Conservation (phyloP, 1,140 invertebrate genomes). For the Lerema accius region DNA sequence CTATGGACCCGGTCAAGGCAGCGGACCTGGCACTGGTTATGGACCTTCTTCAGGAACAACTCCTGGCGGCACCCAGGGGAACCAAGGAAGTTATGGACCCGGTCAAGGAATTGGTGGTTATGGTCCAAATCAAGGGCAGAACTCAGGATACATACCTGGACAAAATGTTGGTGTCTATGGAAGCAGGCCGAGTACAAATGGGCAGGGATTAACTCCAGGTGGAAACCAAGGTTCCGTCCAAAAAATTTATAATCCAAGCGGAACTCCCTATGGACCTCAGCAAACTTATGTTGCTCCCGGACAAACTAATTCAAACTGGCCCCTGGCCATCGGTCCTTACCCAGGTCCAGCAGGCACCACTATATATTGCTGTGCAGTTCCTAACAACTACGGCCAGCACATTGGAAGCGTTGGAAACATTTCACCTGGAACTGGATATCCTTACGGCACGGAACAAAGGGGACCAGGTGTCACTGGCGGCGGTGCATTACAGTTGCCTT, state of each 20-base stretch:
- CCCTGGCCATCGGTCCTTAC: constrained; percentile 2
- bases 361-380: constrained; percentile 19
- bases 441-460: constrained; percentile 19
- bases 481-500: constrained; percentile 6
- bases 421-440: constrained; percentile 21
- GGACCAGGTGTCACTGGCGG: background rate
- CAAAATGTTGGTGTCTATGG: too few relatives aligned
- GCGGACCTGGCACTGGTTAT: background rate
- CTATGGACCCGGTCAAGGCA: constrained; percentile 1
- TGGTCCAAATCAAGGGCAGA: background rate
- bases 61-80: background rate
- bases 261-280: constrained; percentile 10
- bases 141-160: background rate
- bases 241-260: constrained; percentile 19
- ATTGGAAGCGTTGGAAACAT: constrained; percentile 4
- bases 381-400: constrained; percentile 19
- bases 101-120: constrained; percentile 6
- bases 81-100: too few relatives aligned
- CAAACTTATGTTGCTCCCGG: constrained; percentile 9
- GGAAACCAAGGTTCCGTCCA: too few relatives aligned
- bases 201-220: too few relatives aligned
- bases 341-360: constrained; percentile 14
- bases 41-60: background rate
- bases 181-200: too few relatives aligned
- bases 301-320: constrained; percentile 12